These are phyloP conservation scores for Periophthalmus modestus DNA, from an alignment of 2,113 vertebrate genomes.

Conservation along the genomic window DNA sequence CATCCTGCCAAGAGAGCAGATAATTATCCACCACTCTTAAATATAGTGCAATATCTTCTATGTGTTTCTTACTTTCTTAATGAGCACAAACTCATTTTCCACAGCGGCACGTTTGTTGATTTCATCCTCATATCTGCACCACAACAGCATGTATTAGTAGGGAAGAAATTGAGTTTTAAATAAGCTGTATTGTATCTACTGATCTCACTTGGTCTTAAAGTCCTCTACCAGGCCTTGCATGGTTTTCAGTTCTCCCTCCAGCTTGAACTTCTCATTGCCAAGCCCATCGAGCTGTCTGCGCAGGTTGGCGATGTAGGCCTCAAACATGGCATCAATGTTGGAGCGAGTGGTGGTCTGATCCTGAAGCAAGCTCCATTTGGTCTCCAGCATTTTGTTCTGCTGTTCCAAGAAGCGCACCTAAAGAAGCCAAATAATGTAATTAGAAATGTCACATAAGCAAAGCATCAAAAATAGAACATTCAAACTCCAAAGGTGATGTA, in stretches of 20 bases:
- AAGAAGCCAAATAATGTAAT: not conserved
- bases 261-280: conserved; percentile 82
- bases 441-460: not conserved
- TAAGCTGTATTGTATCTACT: not conserved
- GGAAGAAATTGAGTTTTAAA: not conserved
- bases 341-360: conserved; percentile 79
- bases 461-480: not conserved
- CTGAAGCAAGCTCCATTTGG: conserved; percentile 91
- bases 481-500: not conserved
- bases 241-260: conserved; percentile 87
- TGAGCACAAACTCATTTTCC: conserved; percentile 93
- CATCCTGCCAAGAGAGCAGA: conserved; percentile 75
- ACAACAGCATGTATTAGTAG: not conserved
- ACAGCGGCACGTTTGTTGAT: conserved; percentile 88
- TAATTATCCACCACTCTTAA: not conserved
- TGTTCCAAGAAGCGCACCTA: conserved; percentile 93
- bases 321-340: conserved; percentile 86
- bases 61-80: conserved; percentile 85
- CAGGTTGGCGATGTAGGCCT: conserved; percentile 85
- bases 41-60: not conserved
- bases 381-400: conserved; percentile 97
- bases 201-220: conserved; percentile 90
- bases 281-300: conserved; percentile 85
- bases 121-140: conserved; percentile 89
- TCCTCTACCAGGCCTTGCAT: conserved; percentile 90